A percentile compares a stretch with the other conserved stretches of the same genome.
phyloP scores from a whole-genome alignment of 2,113 vertebrate species.

The Corapipo altera region DNA sequence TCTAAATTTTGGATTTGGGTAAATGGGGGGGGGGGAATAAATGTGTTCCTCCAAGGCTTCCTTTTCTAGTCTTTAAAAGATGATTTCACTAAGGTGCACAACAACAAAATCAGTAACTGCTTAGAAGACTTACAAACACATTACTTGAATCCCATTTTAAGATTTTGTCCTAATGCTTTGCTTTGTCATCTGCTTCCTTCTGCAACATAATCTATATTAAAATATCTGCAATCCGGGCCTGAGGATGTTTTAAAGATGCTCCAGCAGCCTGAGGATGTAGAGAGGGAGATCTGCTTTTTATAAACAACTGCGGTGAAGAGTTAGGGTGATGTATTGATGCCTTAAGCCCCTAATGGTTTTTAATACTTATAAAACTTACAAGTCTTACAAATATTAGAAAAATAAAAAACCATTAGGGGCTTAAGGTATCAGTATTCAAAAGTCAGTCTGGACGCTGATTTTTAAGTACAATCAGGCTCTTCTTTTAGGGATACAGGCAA shows the following conservation, averaged over 20 bases:
- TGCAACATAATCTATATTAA: neutral
- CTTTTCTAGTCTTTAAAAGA: neutral
- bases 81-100: neutral
- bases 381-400: no score
- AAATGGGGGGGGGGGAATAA: neutral
- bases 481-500: neutral
- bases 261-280: neutral
- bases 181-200: neutral
- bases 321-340: neutral
- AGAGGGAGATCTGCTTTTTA: neutral
- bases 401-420: no score
- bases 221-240: neutral
- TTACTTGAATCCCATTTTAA: neutral
- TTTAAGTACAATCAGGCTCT: neutral
- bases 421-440: no score
- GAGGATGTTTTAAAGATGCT: neutral
- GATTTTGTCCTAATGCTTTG: neutral
- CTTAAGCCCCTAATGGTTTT: no score
- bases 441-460: neutral
- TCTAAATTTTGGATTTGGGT: neutral
- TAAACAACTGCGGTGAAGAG: neutral
- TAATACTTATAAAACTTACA: no score
- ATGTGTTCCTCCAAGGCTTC: neutral
- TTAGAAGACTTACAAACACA: accelerated
- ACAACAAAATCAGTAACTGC: neutral